phyloP scores from a whole-genome alignment of 1,140 invertebrate species.

The Tetragnatha versicolor region DNA sequence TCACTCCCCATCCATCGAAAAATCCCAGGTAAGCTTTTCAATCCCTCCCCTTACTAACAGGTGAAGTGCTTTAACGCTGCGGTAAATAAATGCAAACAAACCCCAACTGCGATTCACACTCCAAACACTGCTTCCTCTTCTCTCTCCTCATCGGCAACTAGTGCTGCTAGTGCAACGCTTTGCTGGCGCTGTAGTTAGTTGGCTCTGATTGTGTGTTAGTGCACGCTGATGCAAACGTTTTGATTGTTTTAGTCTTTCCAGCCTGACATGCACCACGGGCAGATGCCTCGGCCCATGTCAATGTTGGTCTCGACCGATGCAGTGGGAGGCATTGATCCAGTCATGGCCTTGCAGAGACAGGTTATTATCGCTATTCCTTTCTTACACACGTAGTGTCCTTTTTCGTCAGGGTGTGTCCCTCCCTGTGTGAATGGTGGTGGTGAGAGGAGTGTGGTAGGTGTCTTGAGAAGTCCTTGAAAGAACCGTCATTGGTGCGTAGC shows the following conservation, averaged over 20 bases:
- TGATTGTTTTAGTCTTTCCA: constrained; percentile 54
- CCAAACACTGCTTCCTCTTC: background rate
- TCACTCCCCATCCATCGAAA: constrained; percentile 66
- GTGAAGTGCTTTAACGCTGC: background rate
- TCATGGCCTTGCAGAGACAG: constrained; percentile 63
- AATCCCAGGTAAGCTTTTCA: constrained; percentile 62
- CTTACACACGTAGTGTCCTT: too few relatives aligned
- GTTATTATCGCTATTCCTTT: too few relatives aligned
- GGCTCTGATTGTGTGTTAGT: background rate
- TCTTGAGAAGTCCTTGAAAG: too few relatives aligned
- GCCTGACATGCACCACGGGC: constrained; percentile 49
- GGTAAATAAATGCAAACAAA: background rate
- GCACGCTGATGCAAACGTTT: background rate
- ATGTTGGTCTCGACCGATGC: constrained; percentile 64
- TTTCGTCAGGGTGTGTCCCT: too few relatives aligned
- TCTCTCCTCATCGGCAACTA: too few relatives aligned
- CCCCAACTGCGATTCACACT: background rate
- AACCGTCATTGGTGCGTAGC: too few relatives aligned
- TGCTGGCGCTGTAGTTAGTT: background rate
- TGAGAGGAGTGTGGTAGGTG: too few relatives aligned
- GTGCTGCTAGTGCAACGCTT: background rate
- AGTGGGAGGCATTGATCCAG: constrained; percentile 60
- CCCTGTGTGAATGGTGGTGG: too few relatives aligned
- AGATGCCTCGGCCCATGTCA: constrained; percentile 62
- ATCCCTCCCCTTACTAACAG: background rate